phyloP scores from a whole-genome alignment of 1,140 invertebrate genomes.

The Saccostrea echinata region DNA sequence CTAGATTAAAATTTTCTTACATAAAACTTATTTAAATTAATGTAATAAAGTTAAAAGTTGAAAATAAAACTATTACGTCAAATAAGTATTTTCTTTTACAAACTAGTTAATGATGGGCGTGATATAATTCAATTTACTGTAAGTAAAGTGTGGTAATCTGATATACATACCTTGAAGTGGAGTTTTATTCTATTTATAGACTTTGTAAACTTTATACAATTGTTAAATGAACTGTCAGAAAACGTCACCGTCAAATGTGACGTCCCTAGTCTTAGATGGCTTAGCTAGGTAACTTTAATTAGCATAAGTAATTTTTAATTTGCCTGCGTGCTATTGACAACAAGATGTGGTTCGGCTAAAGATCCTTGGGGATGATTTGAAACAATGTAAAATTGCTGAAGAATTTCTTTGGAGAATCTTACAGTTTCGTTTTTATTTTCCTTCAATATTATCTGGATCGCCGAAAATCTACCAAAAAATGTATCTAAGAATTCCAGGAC shows the following conservation, averaged over 20 bases:
- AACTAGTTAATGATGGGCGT: background rate
- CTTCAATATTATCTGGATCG: background rate
- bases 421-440: slow-evolving; percentile 10
- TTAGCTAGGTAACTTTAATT: background rate
- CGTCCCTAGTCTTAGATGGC: background rate
- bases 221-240: background rate
- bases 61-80: background rate
- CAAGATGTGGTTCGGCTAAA: slow-evolving; percentile 9
- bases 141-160: background rate
- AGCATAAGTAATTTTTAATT: slow-evolving; percentile 35
- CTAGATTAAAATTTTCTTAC: background rate
- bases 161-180: background rate
- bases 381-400: slow-evolving; percentile 30
- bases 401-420: slow-evolving; percentile 3
- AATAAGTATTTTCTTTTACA: background rate
- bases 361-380: slow-evolving; percentile 14
- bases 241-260: background rate
- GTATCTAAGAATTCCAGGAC: slow-evolving; percentile 20
- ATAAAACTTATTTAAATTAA: no score
- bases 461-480: background rate
- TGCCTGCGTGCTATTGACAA: background rate
- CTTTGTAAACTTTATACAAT: background rate
- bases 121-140: background rate
- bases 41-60: no score
- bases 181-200: slow-evolving; percentile 4